Percentiles rank a stretch among this genome's conserved stretches.
phyloP scores from a whole-genome alignment of 1,140 invertebrate genomes.

The Papilio xuthus region DNA sequence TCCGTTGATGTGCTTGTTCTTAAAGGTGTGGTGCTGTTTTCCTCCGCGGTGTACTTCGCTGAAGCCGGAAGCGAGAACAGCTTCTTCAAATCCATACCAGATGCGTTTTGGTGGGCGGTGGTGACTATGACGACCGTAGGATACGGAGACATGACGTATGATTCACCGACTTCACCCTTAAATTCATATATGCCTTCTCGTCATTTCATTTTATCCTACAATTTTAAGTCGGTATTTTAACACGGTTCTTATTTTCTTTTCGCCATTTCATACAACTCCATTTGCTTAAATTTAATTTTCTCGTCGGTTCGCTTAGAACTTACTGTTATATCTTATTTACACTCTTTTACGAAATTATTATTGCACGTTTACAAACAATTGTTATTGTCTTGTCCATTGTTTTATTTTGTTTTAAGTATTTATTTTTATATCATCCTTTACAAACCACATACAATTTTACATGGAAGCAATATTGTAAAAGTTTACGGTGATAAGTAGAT shows the following conservation, averaged over 20 bases:
- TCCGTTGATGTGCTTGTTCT: slow-evolving; percentile 81
- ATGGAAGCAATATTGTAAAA: slow-evolving; percentile 69
- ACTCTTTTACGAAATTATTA: slow-evolving; percentile 56
- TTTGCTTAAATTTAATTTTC: slow-evolving; percentile 72
- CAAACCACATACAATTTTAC: slow-evolving; percentile 70
- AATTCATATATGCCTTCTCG: slow-evolving; percentile 74
- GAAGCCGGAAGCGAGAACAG: slow-evolving; percentile 98
- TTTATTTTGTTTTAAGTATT: slow-evolving; percentile 47
- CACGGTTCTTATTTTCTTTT: slow-evolving; percentile 70
- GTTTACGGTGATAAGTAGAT: slow-evolving; percentile 40
- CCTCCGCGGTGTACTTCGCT: slow-evolving; percentile 99
- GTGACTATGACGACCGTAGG: slow-evolving; percentile 99
- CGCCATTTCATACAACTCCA: slow-evolving; percentile 70
- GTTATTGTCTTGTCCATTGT: slow-evolving; percentile 60
- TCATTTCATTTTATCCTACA: slow-evolving; percentile 74
- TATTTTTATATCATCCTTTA: slow-evolving; percentile 55
- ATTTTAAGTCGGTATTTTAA: slow-evolving; percentile 70
- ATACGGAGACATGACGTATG: slow-evolving; percentile 99
- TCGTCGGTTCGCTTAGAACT: slow-evolving; percentile 71
- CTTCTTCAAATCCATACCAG: slow-evolving; percentile 99
- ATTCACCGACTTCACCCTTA: slow-evolving; percentile 80
- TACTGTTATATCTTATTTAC: slow-evolving; percentile 61
- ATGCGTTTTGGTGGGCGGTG: slow-evolving; percentile 99
- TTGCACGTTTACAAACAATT: slow-evolving; percentile 66
- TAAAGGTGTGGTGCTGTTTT: slow-evolving; percentile 99